Evolutionary conservation across 2,113 vertebrate genomes (phyloP), one percentile per base, ranked within the genome.

Genomic region (Tychaedon coryphoeus): DNA sequence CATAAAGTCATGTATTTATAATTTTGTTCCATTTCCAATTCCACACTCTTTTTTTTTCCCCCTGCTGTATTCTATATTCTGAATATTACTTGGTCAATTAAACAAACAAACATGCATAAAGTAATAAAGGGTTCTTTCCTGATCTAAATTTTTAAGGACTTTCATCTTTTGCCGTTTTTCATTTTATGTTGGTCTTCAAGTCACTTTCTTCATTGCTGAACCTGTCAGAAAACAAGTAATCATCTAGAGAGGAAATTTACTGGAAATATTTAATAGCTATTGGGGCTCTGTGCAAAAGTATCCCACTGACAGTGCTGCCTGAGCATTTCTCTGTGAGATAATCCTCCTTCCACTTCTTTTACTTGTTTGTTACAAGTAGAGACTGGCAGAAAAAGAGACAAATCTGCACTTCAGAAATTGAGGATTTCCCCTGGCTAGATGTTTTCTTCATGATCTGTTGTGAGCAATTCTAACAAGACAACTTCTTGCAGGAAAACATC

Each of bases 201-300:
- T 90, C 19, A 23, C 40, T 75, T 16, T 69, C 15, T 82, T 90
- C 45, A 85, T 58, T 65, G 23, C 23, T 88, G 57, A 92, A 79
- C 4, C 36, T 92, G 54, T 94, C 71, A 82, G 78, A 95, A 95
- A 90, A 88, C 42, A 40, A 79, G 23, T 88, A 78, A 90, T 88
- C 66, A 65, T 76, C 80, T 88, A 88, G 50, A 82, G 36, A 88
- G 47, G 85, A 96, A 93, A 95, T 96, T 88, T 93, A 86, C 81
- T 90, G 82, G 95, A 96, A 95, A 95, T 92, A 95, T 93, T 95
- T 93, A 88, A 95, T 94, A 96, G 70, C 57, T 94, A 45, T 5
- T 75, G 25, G 81, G 15, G n/a, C 31, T 93, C 36, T 69, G 31
- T 72, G 64, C 18, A 65, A 81, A 91, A 61, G 66, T 67, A 71